These are phyloP conservation scores for Garrulus glandarius DNA, from an alignment of 2,797 vertebrate genomes.

Conservation along the genomic window DNA sequence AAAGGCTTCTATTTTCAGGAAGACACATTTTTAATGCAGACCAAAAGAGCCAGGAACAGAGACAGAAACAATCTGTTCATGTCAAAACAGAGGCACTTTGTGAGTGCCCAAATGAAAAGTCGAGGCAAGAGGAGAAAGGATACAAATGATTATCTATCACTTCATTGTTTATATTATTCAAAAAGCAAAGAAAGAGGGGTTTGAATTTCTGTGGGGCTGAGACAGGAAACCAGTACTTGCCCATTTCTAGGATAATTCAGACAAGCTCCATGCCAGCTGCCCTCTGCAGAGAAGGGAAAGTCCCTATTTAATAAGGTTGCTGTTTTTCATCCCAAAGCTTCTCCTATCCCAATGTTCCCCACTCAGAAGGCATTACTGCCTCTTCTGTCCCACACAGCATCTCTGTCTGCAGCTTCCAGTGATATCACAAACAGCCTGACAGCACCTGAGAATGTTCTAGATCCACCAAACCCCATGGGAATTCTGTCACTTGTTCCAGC, in stretches of 20 bases:
- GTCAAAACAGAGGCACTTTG: slow-evolving; percentile 14
- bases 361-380: background rate
- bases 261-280: background rate
- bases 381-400: background rate
- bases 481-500: background rate
- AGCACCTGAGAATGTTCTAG: background rate
- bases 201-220: background rate
- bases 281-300: background rate
- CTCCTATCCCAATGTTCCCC: background rate
- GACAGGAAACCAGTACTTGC: slow-evolving; percentile 1
- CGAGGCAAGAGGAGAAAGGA: background rate
- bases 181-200: background rate
- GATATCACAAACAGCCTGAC: background rate
- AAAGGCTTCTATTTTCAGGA: slow-evolving; percentile 23
- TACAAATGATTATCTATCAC: background rate
- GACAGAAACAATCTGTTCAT: slow-evolving; percentile 7
- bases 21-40: background rate
- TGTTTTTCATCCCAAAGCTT: background rate
- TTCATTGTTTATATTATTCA: background rate
- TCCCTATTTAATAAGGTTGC: background rate
- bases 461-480: background rate
- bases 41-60: background rate
- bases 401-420: background rate
- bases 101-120: background rate
- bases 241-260: background rate